These are phyloP conservation scores for Yponomeuta sedellus DNA, from an alignment of 2,888 invertebrate genomes.

Conservation along the genomic window DNA sequence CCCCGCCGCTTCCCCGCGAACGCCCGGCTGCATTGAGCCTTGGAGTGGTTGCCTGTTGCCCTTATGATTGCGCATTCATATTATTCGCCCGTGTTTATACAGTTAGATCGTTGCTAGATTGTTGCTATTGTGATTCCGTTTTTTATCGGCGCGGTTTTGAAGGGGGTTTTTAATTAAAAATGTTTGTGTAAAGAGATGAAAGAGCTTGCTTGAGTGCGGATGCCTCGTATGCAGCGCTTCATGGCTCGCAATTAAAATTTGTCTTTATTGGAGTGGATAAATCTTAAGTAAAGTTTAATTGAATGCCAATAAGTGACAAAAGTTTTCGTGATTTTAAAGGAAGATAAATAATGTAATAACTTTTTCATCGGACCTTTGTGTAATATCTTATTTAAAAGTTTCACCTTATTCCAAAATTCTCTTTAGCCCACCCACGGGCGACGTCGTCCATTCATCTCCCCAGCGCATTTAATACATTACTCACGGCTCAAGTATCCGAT, in stretches of 20 bases:
- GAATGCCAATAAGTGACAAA: neutral
- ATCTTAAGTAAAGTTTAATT: neutral
- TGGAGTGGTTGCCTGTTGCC: constrained; percentile 59
- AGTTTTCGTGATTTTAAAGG: neutral
- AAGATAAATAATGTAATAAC: constrained; percentile 12
- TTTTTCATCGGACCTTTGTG: constrained; percentile 10
- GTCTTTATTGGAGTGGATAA: neutral
- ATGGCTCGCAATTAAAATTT: neutral
- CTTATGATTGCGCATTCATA: constrained; percentile 70
- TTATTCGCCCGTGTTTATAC: constrained; percentile 65
- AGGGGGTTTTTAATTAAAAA: constrained; percentile 68
- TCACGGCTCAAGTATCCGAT: constrained; percentile 77
- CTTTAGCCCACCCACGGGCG: constrained; percentile 42
- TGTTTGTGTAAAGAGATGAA: constrained; percentile 32
- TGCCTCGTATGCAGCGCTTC: constrained; percentile 14
- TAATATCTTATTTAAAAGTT: constrained; percentile 16
- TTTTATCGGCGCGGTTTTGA: constrained; percentile 60
- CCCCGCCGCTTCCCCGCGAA: constrained; percentile 27
- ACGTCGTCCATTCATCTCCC: constrained; percentile 64
- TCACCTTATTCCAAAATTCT: constrained; percentile 31
- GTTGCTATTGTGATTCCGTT: constrained; percentile 70
- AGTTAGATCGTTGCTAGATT: constrained; percentile 75
- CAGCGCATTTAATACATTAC: constrained; percentile 73
- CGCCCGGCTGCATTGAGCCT: constrained; percentile 43
- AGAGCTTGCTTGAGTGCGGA: constrained; percentile 39